Evolutionary conservation across 2,888 invertebrate species (phyloP).

Genomic region (Drosophila macrospina): DNA sequence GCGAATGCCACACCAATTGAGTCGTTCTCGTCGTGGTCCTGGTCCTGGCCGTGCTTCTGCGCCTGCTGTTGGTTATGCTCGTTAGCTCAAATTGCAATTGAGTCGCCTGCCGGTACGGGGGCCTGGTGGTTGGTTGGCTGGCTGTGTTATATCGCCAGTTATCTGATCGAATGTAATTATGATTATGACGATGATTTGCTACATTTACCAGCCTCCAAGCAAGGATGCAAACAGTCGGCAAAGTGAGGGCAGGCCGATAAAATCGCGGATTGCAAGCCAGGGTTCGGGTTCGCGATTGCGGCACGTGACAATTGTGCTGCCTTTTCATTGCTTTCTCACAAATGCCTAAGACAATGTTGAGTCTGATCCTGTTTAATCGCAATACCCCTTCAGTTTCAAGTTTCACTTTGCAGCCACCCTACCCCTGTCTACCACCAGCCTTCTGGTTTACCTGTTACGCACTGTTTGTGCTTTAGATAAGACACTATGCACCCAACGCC

Average conservation of each 20-base stretch:
- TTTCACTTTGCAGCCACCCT: constrained; percentile 45
- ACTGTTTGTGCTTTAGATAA: constrained; percentile 63
- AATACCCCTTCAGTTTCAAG: constrained; percentile 62
- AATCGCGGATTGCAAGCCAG: constrained; percentile 54
- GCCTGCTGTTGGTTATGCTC: constrained; percentile 36
- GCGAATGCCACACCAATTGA: constrained; percentile 64
- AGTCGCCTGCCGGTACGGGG: constrained; percentile 43
- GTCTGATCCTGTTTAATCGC: constrained; percentile 55
- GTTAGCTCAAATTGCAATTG: constrained; percentile 77
- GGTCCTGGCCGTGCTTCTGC: constrained; percentile 21
- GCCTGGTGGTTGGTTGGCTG: constrained; percentile 28
- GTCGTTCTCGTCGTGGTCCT: constrained; percentile 37
- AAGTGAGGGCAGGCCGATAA: constrained; percentile 51
- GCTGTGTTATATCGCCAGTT: constrained; percentile 52
- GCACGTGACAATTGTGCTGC: constrained; percentile 74
- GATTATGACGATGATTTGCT: constrained; percentile 81
- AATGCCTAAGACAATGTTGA: constrained; percentile 59
- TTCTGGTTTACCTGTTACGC: constrained; percentile 75
- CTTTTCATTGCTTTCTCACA: constrained; percentile 45
- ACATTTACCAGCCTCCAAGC: constrained; percentile 62
- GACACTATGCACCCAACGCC: constrained; percentile 38
- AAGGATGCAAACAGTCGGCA: constrained; percentile 2
- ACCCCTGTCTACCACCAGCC: constrained; percentile 13
- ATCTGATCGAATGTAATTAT: constrained; percentile 81
- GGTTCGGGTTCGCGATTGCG: constrained; percentile 48